Evolutionary conservation across 2,888 invertebrate species (phyloP).

Genomic region (Plutella xylostella): DNA sequence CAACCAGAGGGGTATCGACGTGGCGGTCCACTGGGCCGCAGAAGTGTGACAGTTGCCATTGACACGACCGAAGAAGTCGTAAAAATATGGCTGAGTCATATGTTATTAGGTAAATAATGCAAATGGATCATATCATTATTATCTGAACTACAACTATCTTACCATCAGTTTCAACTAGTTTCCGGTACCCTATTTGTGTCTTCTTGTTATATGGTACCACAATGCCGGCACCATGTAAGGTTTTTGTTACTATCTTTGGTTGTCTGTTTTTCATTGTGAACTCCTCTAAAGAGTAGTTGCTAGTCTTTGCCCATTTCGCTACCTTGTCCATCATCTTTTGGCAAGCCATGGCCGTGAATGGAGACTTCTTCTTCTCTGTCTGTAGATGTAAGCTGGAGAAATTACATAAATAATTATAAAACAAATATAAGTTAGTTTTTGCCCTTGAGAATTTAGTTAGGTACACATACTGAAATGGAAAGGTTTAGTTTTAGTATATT

Average conservation of each 20-base stretch:
- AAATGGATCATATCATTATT: too few species aligned
- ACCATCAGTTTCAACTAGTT: conserved; percentile 76
- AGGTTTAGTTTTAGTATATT: too few species aligned
- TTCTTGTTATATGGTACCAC: conserved; percentile 87
- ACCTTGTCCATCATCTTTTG: conserved; percentile 72
- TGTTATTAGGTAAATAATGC: too few species aligned
- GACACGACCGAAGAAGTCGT: too few species aligned
- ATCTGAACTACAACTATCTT: conserved; percentile 22
- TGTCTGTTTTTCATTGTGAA: conserved; percentile 71
- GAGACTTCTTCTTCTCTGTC: conserved; percentile 64
- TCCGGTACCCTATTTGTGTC: conserved; percentile 88
- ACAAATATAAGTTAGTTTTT: not conserved
- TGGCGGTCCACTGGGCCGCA: too few species aligned
- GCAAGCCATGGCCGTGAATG: conserved; percentile 74
- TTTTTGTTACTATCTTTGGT: conserved; percentile 74
- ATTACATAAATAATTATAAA: not conserved
- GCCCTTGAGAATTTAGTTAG: too few species aligned
- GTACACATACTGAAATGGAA: too few species aligned
- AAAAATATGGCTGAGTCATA: too few species aligned
- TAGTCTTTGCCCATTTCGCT: conserved; percentile 71
- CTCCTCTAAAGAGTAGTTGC: conserved; percentile 69
- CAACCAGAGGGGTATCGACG: too few species aligned
- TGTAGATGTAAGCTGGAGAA: conserved; percentile 58
- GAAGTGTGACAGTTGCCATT: too few species aligned
- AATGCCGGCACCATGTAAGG: conserved; percentile 86